Conservation (phyloP, 2,888 invertebrate species). For the Nebria salina region DNA sequence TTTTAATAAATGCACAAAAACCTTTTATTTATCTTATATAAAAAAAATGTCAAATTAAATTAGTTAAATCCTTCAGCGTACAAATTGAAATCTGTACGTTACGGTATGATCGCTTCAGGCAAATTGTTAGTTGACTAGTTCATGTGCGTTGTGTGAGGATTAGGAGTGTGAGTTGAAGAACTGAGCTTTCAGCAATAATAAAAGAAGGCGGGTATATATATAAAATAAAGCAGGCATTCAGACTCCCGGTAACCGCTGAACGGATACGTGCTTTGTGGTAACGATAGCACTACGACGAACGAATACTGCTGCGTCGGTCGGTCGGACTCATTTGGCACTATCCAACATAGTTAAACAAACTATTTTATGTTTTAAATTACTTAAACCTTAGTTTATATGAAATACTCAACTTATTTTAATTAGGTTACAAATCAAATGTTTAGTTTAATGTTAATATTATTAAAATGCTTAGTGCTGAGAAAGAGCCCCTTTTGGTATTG, state of each 20-base stretch:
- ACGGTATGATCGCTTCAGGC: background rate
- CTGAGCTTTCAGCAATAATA: constrained; percentile 38
- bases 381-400: no score
- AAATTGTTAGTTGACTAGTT: background rate
- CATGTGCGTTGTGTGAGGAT: background rate
- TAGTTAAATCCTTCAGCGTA: background rate
- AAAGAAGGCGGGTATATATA: constrained; percentile 33
- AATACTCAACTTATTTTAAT: no score
- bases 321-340: background rate
- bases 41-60: background rate
- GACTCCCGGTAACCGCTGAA: constrained; percentile 27
- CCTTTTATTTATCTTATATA: background rate
- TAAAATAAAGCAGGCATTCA: constrained; percentile 37
- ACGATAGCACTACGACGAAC: constrained; percentile 28
- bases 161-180: constrained; percentile 2
- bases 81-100: background rate
- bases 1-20: no score
- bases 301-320: no score
- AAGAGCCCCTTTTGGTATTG: background rate
- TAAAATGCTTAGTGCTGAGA: no score
- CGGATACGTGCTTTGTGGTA: constrained; percentile 35
- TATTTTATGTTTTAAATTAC: no score
- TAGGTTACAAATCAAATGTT: no score
- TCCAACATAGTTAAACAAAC: no score
- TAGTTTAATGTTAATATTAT: background rate